phyloP scores from a whole-genome alignment of 2,888 invertebrate genomes.

The Cephus runcator region DNA sequence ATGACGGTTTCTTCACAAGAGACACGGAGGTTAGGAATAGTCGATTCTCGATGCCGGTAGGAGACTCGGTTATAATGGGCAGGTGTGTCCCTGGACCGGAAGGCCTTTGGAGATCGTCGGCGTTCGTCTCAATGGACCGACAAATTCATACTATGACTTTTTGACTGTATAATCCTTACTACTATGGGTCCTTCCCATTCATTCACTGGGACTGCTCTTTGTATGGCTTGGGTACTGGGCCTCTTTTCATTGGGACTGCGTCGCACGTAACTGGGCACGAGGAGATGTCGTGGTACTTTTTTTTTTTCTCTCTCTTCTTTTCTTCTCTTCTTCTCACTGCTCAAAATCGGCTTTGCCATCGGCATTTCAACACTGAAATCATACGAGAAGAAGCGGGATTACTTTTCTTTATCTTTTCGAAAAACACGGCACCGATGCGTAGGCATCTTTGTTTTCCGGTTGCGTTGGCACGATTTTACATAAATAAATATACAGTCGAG shows the following conservation, averaged over 20 bases:
- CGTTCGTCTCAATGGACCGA: slow-evolving; percentile 58
- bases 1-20: not conserved
- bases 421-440: not conserved
- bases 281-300: slow-evolving; percentile 7
- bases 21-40: not conserved
- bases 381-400: not conserved
- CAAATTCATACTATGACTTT: slow-evolving; percentile 63
- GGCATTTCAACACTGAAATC: not conserved
- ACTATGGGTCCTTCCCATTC: slow-evolving; percentile 5
- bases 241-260: slow-evolving; percentile 38
- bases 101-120: slow-evolving; percentile 56
- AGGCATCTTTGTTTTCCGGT: not conserved
- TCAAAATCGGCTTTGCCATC: not conserved
- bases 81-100: slow-evolving; percentile 62
- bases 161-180: slow-evolving; percentile 61
- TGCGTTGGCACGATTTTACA: slow-evolving; percentile 35
- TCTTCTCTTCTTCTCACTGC: not conserved
- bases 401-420: not conserved
- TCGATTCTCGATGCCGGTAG: not conserved
- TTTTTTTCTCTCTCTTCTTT: not conserved
- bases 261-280: not conserved
- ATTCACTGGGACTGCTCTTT: slow-evolving; percentile 6
- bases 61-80: slow-evolving; percentile 30
- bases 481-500: slow-evolving; percentile 41
- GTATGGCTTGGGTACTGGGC: slow-evolving; percentile 14